Percentiles rank a stretch among this genome's conserved stretches.
These are phyloP conservation scores for Cladopsammia gracilis DNA, from an alignment of 64 coral and sea anemone species.

Conservation along the genomic window DNA sequence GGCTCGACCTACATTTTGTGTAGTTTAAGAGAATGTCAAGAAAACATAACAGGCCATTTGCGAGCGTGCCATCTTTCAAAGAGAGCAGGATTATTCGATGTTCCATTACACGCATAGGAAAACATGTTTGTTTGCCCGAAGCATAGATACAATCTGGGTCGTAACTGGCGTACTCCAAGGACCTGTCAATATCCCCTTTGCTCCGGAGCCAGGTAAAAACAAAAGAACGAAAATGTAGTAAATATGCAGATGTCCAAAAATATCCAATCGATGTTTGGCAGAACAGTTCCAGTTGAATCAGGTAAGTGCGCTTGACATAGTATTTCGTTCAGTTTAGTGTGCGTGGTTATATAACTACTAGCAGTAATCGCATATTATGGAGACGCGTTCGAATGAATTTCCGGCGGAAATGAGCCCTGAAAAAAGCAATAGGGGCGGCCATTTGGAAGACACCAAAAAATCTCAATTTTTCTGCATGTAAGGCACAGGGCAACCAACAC, in stretches of 20 bases:
- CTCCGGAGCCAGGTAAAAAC: slow-evolving; percentile 37
- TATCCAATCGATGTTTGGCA: slow-evolving; percentile 52
- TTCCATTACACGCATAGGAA: slow-evolving; percentile 1
- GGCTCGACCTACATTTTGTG: no score
- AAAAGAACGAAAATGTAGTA: slow-evolving; percentile 27
- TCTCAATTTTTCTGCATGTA: no score
- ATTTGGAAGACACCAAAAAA: no score
- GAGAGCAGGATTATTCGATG: slow-evolving; percentile 59
- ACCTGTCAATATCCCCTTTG: slow-evolving; percentile 54
- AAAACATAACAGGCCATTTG: slow-evolving; percentile 53
- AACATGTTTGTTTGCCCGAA: slow-evolving; percentile 72
- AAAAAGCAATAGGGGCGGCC: no score
- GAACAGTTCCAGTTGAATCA: slow-evolving; percentile 51
- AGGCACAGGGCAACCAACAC: no score
- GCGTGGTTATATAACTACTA: no score
- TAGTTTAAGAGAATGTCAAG: slow-evolving; percentile 43
- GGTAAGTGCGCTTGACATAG: no score
- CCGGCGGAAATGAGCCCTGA: no score
- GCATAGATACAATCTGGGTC: slow-evolving; percentile 64
- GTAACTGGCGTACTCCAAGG: slow-evolving; percentile 67
- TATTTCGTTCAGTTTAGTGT: no score
- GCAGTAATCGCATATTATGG: no score
- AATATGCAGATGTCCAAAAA: slow-evolving; percentile 61
- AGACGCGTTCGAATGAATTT: no score
- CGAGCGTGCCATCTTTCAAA: slow-evolving; percentile 58